These are phyloP conservation scores for Phalacrocorax pelagicus DNA, from an alignment of 2,113 vertebrate species.

Conservation along the genomic window DNA sequence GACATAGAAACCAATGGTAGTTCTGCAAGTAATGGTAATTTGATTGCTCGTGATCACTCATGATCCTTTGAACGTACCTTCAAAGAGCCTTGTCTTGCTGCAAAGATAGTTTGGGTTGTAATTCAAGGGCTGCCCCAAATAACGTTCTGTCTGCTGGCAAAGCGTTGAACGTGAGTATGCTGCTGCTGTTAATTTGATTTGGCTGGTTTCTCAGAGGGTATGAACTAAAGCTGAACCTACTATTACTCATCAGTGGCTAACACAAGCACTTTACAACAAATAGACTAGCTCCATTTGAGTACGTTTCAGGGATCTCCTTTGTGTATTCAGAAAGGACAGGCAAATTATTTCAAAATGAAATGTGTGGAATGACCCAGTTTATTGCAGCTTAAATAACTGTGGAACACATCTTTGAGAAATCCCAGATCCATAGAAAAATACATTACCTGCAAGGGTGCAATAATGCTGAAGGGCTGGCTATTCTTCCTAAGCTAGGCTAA, in stretches of 20 bases:
- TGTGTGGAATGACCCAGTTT: constrained; percentile 37
- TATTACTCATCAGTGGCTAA: constrained; percentile 29
- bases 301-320: constrained; percentile 31
- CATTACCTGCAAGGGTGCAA: constrained; percentile 20
- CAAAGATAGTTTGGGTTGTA: neutral
- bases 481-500: constrained; percentile 9
- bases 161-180: neutral
- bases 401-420: constrained; percentile 30
- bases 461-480: constrained; percentile 15
- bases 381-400: constrained; percentile 48
- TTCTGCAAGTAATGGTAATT: neutral
- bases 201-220: constrained; percentile 1
- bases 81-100: neutral
- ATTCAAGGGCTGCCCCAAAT: neutral
- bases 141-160: neutral
- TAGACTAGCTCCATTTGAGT: neutral
- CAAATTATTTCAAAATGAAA: constrained; percentile 61
- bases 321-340: constrained; percentile 52
- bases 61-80: neutral
- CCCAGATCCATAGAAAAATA: constrained; percentile 33
- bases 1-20: neutral
- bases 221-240: constrained; percentile 44
- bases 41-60: neutral
- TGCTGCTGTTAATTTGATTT: constrained; percentile 30
- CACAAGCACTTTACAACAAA: neutral